Base-by-base conservation (phyloP, 2,888 invertebrate species). In the Amiota communis region DNA sequence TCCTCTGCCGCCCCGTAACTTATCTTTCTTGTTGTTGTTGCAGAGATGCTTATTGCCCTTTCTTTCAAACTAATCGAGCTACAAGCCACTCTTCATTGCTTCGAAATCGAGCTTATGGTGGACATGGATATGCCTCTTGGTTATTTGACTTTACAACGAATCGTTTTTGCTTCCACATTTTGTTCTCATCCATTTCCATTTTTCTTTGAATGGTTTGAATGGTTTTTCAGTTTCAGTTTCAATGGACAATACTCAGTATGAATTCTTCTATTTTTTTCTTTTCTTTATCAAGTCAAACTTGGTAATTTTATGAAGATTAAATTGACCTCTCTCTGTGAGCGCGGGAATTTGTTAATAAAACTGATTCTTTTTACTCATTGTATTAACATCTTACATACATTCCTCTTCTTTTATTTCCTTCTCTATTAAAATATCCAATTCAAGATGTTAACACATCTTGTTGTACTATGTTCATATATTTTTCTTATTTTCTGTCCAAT, bases 221-320 rank as follows among this genome's bases (percentile, higher is more conserved):
- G 36, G 36, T 36, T 36, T 36, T 36, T 23, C 23, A 23, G 23
- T 23, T 36, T 36, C 36, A 36, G 36, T 36, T 36, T 36, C 36
- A 36, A 36, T 36, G 36, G 9, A 15, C 57, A n/a, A 15, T 11
- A 47, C 70, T 13, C 46, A 72, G 20, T 56, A 53, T 48, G 63
- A n/a, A 8, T 57, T 15, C 15, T 48, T 1, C 17, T 48, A 12
- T 79, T 78, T 74, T 77, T 59, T 70, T 46, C n/a, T 56, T 20
- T 70, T 72, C 72, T 56, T 53, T 71, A 59, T 63, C 36, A 10
- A 56, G 61, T 70, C 71, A 74, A 79, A 76, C 80, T 76, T 73
- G 74, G 82, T 81, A 82, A 77, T 79, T 85, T 85, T 86, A 85
- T 82, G 85, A 82, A 82, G 81, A 86, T 86, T 86, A 85, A 86